Evolutionary conservation across 2,888 invertebrate species (phyloP).

Genomic region (Agrypnus murinus): DNA sequence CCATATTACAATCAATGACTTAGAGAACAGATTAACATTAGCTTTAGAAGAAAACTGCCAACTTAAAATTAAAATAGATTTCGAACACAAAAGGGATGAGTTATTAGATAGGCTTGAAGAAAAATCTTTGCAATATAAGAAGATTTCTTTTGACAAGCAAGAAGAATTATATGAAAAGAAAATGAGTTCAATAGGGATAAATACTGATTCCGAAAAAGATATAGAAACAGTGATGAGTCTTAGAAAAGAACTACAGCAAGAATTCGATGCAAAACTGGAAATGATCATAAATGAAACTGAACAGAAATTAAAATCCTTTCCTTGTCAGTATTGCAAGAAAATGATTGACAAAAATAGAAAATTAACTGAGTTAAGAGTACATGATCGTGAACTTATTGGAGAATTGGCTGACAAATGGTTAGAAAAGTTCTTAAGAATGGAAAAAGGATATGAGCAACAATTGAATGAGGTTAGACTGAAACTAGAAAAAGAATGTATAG

Average conservation of each 20-base stretch:
- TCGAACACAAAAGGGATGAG: slow-evolving; percentile 56
- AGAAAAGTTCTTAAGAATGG: slow-evolving; percentile 52
- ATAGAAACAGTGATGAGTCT: slow-evolving; percentile 56
- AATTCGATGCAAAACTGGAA: slow-evolving; percentile 53
- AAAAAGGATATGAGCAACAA: slow-evolving; percentile 40
- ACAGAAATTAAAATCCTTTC: slow-evolving; percentile 30
- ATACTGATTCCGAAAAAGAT: slow-evolving; percentile 44
- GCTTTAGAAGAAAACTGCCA: slow-evolving; percentile 40
- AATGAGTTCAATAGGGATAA: slow-evolving; percentile 45
- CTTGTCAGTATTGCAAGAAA: slow-evolving; percentile 29
- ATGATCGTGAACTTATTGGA: slow-evolving; percentile 54
- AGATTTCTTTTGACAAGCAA: slow-evolving; percentile 54
- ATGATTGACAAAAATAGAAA: slow-evolving; percentile 36
- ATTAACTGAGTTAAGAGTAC: slow-evolving; percentile 45
- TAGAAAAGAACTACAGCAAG: slow-evolving; percentile 53
- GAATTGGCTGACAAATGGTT: slow-evolving; percentile 55
- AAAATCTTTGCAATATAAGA: slow-evolving; percentile 58
- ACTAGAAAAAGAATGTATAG: slow-evolving; percentile 16
- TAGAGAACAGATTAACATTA: slow-evolving; percentile 34
- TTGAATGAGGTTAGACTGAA: slow-evolving; percentile 6
- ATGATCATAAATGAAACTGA: slow-evolving; percentile 29
- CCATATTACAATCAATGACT: slow-evolving; percentile 16
- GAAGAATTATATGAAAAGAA: slow-evolving; percentile 25
- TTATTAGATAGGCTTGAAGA: slow-evolving; percentile 55
- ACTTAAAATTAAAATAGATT: slow-evolving; percentile 47